These are phyloP conservation scores for Liodrosophila aerea DNA, from an alignment of 2,888 invertebrate genomes.

Conservation along the genomic window DNA sequence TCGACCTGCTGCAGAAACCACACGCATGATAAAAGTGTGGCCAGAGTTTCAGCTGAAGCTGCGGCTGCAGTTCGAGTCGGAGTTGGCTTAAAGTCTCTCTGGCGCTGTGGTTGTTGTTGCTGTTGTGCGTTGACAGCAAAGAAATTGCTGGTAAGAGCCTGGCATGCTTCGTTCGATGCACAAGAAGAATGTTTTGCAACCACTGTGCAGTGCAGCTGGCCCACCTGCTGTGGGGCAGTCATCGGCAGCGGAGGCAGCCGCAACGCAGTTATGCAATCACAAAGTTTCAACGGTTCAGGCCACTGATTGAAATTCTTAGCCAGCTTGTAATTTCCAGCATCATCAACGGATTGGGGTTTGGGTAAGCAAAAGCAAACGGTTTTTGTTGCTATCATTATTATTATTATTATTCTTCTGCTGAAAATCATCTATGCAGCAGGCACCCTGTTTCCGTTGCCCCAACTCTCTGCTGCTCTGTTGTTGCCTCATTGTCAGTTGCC, in stretches of 20 bases:
- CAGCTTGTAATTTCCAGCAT: conserved; percentile 57
- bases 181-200: conserved; percentile 46
- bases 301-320: conserved; percentile 69
- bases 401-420: conserved; percentile 16
- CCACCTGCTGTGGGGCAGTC: conserved; percentile 50
- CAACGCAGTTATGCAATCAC: conserved; percentile 67
- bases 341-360: conserved; percentile 28
- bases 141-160: conserved; percentile 50
- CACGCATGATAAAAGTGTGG: conserved; percentile 71
- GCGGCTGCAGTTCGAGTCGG: conserved; percentile 7
- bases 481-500: conserved; percentile 51
- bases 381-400: conserved; percentile 51
- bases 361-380: conserved; percentile 18
- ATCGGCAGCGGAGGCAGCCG: conserved; percentile 30
- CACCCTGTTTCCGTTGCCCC: too few relatives aligned
- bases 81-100: conserved; percentile 52
- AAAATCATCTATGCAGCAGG: conserved; percentile 53
- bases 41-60: conserved; percentile 28
- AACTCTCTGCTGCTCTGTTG: not conserved
- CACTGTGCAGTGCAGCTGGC: conserved; percentile 2
- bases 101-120: conserved; percentile 42
- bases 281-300: conserved; percentile 55
- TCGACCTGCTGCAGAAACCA: conserved; percentile 58
- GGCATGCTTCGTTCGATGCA: conserved; percentile 44
- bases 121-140: conserved; percentile 59